These are phyloP conservation scores for Gambusia holbrooki DNA, from an alignment of 2,113 vertebrate genomes.

Conservation along the genomic window DNA sequence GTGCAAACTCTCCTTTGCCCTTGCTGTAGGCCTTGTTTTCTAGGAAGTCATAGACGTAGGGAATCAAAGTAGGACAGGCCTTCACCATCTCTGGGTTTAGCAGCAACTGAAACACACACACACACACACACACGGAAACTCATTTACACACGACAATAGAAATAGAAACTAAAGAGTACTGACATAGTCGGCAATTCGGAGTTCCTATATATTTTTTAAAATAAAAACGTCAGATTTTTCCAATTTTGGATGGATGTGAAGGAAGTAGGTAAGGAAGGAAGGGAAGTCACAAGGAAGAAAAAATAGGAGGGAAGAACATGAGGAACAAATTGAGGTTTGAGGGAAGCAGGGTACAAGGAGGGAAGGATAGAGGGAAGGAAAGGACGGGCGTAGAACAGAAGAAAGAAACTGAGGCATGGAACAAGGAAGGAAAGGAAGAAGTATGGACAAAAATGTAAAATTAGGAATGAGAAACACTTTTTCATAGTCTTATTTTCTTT, in stretches of 20 bases:
- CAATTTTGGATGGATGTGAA: not conserved
- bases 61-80: conserved; percentile 88
- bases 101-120: conserved; percentile 82
- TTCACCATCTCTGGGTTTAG: conserved; percentile 96
- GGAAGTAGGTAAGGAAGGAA: too few species aligned
- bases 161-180: not conserved
- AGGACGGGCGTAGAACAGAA: too few species aligned
- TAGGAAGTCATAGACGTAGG: conserved; percentile 91
- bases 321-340: not conserved
- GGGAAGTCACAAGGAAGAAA: not conserved
- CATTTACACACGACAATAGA: not conserved
- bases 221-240: not conserved
- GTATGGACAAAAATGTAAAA: not conserved
- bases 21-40: conserved; percentile 99
- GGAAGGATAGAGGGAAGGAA: not conserved
- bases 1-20: conserved; percentile 97
- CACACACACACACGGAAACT: not conserved
- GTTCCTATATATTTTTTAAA: not conserved
- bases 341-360: not conserved
- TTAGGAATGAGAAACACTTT: too few species aligned
- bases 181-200: not conserved
- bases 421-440: too few species aligned
- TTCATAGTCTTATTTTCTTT: not conserved
- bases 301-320: not conserved
- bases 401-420: too few species aligned